Percentiles rank a stretch among this genome's conserved stretches.
phyloP scores from a whole-genome alignment of 2,113 vertebrate genomes.

The Emberiza fucata region DNA sequence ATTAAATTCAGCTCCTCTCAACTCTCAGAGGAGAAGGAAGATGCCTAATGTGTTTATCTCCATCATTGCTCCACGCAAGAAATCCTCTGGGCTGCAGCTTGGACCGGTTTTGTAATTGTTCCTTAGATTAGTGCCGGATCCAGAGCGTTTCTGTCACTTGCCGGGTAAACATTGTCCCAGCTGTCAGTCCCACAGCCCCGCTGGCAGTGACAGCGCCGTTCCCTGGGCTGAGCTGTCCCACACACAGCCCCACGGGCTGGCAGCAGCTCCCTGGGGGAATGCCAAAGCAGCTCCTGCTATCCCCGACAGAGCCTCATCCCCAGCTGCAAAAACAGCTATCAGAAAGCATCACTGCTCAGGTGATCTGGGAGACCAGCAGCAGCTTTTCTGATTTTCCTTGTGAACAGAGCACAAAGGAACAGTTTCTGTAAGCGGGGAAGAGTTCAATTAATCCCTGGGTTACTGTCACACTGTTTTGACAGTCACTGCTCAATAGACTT shows the following conservation, averaged over 20 bases:
- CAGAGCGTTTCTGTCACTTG: background rate
- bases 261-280: background rate
- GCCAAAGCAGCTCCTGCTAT: background rate
- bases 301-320: background rate
- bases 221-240: background rate
- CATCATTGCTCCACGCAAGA: rapidly evolving
- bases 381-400: background rate
- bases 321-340: background rate
- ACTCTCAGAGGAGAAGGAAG: background rate
- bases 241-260: background rate
- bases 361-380: background rate
- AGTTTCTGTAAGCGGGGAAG: background rate
- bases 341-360: background rate
- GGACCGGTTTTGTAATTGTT: background rate
- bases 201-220: background rate
- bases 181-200: background rate
- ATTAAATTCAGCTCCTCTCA: conserved; percentile 2
- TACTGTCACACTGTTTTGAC: background rate
- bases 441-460: background rate
- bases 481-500: background rate
- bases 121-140: background rate
- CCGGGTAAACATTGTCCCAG: background rate
- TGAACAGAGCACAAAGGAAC: background rate
- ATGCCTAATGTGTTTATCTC: background rate
- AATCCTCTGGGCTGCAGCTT: background rate